Conservation (phyloP, 2,113 vertebrate species). For the Plestiodon gilberti region DNA sequence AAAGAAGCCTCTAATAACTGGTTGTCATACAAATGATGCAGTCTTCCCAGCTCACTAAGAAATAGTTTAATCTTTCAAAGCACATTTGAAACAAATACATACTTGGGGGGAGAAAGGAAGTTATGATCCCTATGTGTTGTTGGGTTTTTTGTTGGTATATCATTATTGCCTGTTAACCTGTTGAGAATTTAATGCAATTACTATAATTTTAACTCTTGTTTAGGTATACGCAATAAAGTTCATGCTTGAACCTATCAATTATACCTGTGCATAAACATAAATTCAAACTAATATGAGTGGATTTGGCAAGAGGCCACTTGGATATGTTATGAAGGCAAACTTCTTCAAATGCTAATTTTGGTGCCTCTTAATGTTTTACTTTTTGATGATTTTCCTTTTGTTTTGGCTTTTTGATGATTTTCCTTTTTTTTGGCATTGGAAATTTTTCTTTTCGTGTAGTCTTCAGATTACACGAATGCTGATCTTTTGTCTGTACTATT, state of each 20-base stretch:
- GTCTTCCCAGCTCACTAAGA: slow-evolving; percentile 69
- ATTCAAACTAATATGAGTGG: not conserved
- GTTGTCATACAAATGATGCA: slow-evolving; percentile 66
- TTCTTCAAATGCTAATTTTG: not conserved
- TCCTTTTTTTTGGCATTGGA: not conserved
- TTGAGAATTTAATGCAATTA: not conserved
- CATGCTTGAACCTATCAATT: not conserved
- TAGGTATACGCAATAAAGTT: not conserved
- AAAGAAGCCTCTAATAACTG: slow-evolving; percentile 49
- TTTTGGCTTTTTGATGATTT: not conserved
- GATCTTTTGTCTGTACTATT: not conserved
- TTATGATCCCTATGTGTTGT: slow-evolving; percentile 28
- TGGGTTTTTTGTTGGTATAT: too few relatives aligned
- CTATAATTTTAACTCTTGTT: not conserved
- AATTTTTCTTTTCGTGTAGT: not conserved
- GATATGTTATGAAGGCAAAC: not conserved
- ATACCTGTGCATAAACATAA: not conserved
- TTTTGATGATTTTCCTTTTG: not conserved
- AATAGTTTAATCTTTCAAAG: slow-evolving; percentile 67
- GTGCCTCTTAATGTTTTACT: not conserved
- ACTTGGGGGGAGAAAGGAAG: slow-evolving; percentile 25
- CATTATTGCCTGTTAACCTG: slow-evolving; percentile 57
- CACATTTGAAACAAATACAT: slow-evolving; percentile 76
- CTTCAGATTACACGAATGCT: not conserved
- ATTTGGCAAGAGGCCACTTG: not conserved